phyloP scores from a whole-genome alignment of 2,888 invertebrate genomes.

The Gandaritis pyraliata region DNA sequence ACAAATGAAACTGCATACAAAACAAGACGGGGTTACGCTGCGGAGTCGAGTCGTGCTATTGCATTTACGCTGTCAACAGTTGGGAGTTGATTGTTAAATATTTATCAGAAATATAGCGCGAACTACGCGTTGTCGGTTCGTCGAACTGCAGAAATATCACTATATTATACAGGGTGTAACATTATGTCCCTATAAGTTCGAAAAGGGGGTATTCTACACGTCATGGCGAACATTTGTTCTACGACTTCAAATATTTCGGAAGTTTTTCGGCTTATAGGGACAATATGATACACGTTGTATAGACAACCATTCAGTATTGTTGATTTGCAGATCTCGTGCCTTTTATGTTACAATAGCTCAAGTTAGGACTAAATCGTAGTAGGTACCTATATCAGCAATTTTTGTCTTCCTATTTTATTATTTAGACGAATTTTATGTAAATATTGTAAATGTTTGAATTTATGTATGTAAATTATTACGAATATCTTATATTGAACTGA shows the following conservation, averaged over 20 bases:
- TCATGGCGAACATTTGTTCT: no score
- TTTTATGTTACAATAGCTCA: neutral
- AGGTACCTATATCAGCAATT: neutral
- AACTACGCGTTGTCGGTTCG: no score
- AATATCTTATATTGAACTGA: conserved; percentile 1
- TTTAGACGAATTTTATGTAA: conserved; percentile 35
- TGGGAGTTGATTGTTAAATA: no score
- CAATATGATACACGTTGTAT: no score
- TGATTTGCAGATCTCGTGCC: neutral
- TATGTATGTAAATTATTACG: conserved; percentile 45
- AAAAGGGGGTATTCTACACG: no score
- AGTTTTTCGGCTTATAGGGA: no score
- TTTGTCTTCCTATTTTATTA: conserved; percentile 2
- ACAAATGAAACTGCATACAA: conserved; percentile 52
- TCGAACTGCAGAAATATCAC: no score
- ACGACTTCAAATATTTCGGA: no score
- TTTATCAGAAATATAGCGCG: no score
- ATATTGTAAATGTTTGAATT: conserved; percentile 44
- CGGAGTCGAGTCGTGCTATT: neutral
- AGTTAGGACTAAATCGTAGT: no score
- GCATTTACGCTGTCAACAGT: neutral
- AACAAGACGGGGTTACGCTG: neutral
- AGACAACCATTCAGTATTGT: neutral
- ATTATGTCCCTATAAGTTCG: no score
- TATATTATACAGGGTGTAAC: no score